These are phyloP conservation scores for Lepetodrilus schrolli DNA, from an alignment of 2,888 invertebrate species.

Conservation along the genomic window DNA sequence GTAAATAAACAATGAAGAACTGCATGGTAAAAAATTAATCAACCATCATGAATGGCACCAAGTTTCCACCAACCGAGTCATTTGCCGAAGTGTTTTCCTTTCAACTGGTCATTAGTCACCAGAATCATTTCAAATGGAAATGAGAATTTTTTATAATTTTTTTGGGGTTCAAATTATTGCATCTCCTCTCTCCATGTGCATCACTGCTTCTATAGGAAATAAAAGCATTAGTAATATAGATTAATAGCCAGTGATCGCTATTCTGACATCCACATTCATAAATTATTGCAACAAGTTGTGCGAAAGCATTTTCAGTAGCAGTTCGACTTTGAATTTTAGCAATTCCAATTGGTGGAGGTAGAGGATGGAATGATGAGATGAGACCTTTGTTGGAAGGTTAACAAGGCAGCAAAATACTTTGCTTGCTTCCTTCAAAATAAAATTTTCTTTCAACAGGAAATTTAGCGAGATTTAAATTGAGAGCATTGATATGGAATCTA, in stretches of 20 bases:
- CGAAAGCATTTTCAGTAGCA: background rate
- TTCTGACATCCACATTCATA: background rate
- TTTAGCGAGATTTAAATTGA: conserved; percentile 15
- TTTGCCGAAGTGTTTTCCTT: background rate
- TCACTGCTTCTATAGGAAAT: background rate
- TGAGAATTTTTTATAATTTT: background rate
- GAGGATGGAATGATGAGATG: background rate
- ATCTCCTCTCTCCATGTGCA: background rate
- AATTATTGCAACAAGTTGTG: conserved; percentile 10
- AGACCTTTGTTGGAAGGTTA: background rate
- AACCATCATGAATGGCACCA: background rate
- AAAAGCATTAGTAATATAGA: background rate
- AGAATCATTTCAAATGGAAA: background rate
- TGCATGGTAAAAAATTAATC: background rate
- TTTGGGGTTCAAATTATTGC: conserved; percentile 1
- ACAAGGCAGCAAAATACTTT: background rate
- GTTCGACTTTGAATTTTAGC: background rate
- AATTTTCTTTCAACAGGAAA: background rate
- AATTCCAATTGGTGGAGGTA: conserved; percentile 7
- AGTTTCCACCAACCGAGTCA: background rate
- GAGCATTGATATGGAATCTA: conserved; percentile 12
- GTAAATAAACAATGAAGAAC: background rate
- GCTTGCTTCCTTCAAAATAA: background rate
- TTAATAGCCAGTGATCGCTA: background rate
- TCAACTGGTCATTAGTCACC: background rate